Evolutionary conservation across 2,888 invertebrate species (phyloP), one percentile per base, ranked within the genome.

Genomic region (Atethmia centrago): DNA sequence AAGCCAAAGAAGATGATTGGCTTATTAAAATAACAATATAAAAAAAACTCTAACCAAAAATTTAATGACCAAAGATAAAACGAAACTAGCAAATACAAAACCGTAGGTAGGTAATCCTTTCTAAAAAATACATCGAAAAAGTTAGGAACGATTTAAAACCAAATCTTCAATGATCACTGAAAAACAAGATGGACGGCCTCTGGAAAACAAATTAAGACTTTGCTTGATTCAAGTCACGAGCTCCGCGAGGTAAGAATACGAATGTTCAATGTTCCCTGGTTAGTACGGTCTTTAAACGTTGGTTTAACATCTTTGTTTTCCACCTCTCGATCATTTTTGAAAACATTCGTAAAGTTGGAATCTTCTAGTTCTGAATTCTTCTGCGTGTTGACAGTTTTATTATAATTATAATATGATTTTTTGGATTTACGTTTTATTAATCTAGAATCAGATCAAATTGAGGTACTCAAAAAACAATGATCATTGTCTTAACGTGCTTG

Each of bases 151-250:
- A 70, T 64, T 62, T 65, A 55, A 75, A 74, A 83, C 40, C 74
- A 75, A 72, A 66, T 66, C 62, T 74, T 71, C 25, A 45, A 70
- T 25, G 63, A 68, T 70, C 62, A 53, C 59, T 55, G 51, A 83
- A 86, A 83, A 86, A 77, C 77, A 86, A 76, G 62, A 68, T 49
- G 66, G 28, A 63, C 53, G 68, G 40, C 47, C 12, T 40, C 51
- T 65, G 66, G 61, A 72, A 84, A 73, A 59, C 28, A 67, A 84
- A 84, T 84, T 74, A 76, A 78, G 69, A 77, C 36, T 28, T 77
- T 36, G 19, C 40, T 64, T 36, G 58, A 82, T 82, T 84, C 82
- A 61, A 71, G 76, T 80, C 81, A 84, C 81, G 82, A 55, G 47
- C 25, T 8, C 14, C 9, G 14, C 56, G 75, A 58, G 70, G 12